These are phyloP conservation scores for Chrysodeixis includens DNA, from an alignment of 2,888 invertebrate species.

Conservation along the genomic window DNA sequence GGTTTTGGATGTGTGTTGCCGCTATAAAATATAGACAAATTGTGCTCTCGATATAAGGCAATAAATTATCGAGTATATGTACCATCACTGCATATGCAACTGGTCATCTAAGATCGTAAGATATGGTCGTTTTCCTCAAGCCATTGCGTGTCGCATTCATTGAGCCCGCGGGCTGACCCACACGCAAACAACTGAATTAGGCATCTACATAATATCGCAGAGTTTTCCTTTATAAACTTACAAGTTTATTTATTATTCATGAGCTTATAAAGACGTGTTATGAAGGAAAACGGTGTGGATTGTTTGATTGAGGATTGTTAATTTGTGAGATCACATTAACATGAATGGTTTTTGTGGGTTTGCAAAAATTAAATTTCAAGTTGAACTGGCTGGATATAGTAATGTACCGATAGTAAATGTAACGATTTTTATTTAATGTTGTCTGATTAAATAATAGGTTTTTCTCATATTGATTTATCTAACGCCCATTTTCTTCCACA, in stretches of 20 bases:
- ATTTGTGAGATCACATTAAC: neutral
- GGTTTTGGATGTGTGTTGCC: too few species aligned
- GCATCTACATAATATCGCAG: neutral
- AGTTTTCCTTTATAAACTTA: slow-evolving; percentile 37
- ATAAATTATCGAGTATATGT: neutral
- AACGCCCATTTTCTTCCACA: too few species aligned
- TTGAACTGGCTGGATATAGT: too few species aligned
- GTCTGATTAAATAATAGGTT: too few species aligned
- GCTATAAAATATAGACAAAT: neutral
- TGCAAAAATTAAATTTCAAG: too few species aligned
- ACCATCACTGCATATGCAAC: slow-evolving; percentile 1
- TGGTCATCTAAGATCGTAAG: slow-evolving; percentile 17
- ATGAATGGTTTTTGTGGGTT: neutral
- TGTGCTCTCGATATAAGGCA: neutral
- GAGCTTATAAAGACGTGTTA: slow-evolving; percentile 18
- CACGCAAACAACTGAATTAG: slow-evolving; percentile 6
- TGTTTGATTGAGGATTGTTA: slow-evolving; percentile 10
- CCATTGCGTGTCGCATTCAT: slow-evolving; percentile 3
- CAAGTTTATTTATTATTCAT: slow-evolving; percentile 16
- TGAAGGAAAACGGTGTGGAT: slow-evolving; percentile 9
- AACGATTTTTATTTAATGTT: too few species aligned
- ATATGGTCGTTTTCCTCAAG: slow-evolving; percentile 31
- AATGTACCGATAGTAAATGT: too few species aligned
- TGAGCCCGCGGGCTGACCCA: slow-evolving; percentile 23
- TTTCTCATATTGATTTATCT: too few species aligned